Evolutionary conservation across 2,888 invertebrate species (phyloP), one percentile per base, ranked within the genome.

Genomic region (Antitype chi): DNA sequence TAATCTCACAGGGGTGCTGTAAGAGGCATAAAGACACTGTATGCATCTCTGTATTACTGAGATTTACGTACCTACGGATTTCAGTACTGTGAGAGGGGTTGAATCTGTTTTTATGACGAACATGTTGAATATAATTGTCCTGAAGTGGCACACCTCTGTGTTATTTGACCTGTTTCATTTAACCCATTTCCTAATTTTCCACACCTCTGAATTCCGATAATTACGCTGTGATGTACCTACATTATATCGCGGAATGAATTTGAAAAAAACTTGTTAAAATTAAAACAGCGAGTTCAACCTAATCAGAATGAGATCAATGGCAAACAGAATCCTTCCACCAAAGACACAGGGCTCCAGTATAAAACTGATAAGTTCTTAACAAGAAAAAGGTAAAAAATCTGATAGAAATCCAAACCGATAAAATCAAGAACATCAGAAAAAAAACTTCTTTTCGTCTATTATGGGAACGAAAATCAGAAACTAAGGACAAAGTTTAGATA

Each of bases 121-220:
- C 17, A 28, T 47, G 43, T 63, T 49, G 15, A 55, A 70, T 60
- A 55, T 60, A 49, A 66, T 82, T 38, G 52, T 52, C 32, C 17
- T n/a, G n/a, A 47, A n/a, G 9, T 53, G 43, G 23, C 2, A 57
- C 32, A 76, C 25, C 23, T 73, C 25, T 70, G 25, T 55, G 67
- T 70, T 73, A 55, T 85, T 76, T 76, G 72, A 80, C 76, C 76
- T 72, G 55, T 70, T 76, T 85, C 13, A 75, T 70, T 70, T 68
- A 70, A 73, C 76, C 81, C 15, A 68, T 70, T 76, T 80, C 59
- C 57, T 59, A 71, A 79, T 69, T 79, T 79, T 55, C 70, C 15
- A 62, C 17, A 71, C 17, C 25, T 53, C 23, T 9, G 32, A 23
- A 71, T 78, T 66, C 49, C 28, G 7, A 71, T 71, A 84, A 70